phyloP scores from a whole-genome alignment of 2,113 vertebrate species.

The Scartelaos histophorus region DNA sequence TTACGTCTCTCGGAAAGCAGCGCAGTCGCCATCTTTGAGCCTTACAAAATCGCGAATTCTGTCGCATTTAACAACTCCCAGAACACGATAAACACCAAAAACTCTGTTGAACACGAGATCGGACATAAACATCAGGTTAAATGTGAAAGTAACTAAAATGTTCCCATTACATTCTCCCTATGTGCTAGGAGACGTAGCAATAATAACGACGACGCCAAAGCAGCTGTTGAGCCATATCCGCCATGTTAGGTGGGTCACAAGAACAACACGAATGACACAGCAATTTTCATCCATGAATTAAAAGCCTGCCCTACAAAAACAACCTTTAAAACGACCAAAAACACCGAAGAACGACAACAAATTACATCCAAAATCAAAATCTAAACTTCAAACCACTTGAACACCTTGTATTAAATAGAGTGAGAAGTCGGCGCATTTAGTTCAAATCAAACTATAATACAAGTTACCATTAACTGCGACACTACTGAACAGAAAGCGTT shows the following conservation, averaged over 20 bases:
- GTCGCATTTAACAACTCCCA: not conserved
- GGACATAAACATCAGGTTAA: not conserved
- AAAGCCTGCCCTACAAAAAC: not conserved
- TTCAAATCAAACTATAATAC: not conserved
- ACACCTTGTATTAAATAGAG: not conserved
- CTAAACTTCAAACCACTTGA: not conserved
- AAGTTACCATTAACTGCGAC: not conserved
- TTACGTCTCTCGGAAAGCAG: constrained; percentile 23
- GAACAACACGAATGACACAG: constrained; percentile 68
- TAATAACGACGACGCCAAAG: not conserved
- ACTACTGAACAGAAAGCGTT: not conserved
- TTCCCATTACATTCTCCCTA: not conserved
- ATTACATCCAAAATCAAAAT: not conserved
- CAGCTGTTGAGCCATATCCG: constrained; percentile 3
- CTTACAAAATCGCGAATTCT: not conserved
- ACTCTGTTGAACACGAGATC: accelerated
- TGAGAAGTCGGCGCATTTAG: not conserved
- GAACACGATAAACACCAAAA: not conserved
- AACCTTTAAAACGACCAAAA: not conserved
- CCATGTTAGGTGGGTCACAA: not conserved
- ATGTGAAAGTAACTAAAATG: not conserved
- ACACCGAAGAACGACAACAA: not conserved
- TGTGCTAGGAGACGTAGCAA: not conserved
- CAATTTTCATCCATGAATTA: constrained; percentile 35
- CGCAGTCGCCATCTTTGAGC: constrained; percentile 64